A percentile compares a stretch with the other conserved stretches of the same genome.
phyloP scores from a whole-genome alignment of 2,113 vertebrate genomes.

The Capreolus pygargus region DNA sequence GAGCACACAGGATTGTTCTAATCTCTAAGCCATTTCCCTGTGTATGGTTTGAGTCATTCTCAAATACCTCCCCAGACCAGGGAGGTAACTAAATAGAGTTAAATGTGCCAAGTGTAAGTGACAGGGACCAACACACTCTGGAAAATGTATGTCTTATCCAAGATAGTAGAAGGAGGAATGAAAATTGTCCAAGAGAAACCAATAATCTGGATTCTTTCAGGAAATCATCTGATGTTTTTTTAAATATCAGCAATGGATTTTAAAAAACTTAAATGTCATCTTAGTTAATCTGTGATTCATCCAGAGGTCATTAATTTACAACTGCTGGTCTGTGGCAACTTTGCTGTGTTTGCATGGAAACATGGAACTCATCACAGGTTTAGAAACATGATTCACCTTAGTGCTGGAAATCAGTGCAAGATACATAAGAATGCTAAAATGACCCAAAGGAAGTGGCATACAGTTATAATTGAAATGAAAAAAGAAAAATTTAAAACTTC shows the following conservation, averaged over 20 bases:
- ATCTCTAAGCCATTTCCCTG: not conserved
- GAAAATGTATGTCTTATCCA: not conserved
- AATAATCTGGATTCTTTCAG: not conserved
- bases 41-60: not conserved
- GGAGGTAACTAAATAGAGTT: not conserved
- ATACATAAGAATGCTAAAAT: not conserved
- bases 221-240: not conserved
- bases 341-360: not conserved
- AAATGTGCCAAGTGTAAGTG: not conserved
- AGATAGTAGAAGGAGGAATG: not conserved
- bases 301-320: not conserved
- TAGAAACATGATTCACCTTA: not conserved
- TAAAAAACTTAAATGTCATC: not conserved
- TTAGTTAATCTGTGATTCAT: not conserved
- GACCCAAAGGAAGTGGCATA: not conserved
- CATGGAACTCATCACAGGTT: not conserved
- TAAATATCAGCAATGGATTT: not conserved
- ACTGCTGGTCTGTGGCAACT: not conserved
- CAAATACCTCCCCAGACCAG: not conserved
- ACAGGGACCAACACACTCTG: not conserved
- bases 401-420: not conserved
- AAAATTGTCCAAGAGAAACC: not conserved
- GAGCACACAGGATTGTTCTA: not conserved
- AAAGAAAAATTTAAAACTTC: not conserved
- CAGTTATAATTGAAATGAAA: not conserved